These are phyloP conservation scores for Aramus guarauna DNA, from an alignment of 2,113 vertebrate genomes.

Conservation along the genomic window DNA sequence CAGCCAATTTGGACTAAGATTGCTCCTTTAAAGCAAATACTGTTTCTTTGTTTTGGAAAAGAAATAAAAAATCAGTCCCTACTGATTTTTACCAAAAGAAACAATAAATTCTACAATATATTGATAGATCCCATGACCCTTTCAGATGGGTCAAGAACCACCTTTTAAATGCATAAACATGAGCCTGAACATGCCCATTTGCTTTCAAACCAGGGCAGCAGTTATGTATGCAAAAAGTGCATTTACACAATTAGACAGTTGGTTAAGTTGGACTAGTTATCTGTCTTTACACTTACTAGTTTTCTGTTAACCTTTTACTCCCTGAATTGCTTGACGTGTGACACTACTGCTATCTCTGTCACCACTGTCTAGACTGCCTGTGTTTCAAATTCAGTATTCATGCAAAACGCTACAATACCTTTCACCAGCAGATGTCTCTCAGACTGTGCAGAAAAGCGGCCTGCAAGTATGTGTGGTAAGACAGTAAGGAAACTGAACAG, in stretches of 20 bases:
- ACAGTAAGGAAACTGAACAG: neutral
- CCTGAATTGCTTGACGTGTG: neutral
- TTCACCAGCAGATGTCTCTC: slow-evolving; percentile 20
- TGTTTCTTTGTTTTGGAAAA: neutral
- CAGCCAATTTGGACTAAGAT: neutral
- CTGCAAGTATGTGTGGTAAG: neutral
- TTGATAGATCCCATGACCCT: neutral
- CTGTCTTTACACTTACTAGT: neutral
- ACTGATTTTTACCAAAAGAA: neutral
- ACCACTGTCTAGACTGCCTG: neutral
- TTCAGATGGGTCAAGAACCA: neutral
- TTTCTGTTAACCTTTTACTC: neutral
- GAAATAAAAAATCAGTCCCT: neutral
- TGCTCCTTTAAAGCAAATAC: neutral
- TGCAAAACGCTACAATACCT: neutral
- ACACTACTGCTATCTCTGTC: neutral
- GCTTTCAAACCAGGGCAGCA: neutral
- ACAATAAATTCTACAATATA: neutral
- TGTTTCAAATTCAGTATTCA: rapidly evolving
- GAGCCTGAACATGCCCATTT: neutral
- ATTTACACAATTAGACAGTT: neutral
- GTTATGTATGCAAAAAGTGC: neutral
- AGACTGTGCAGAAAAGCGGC: neutral
- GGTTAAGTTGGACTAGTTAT: neutral
- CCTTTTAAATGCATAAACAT: neutral